Evolutionary conservation across 2,113 vertebrate species (phyloP).

Genomic region (Entomyzon cyanotis): DNA sequence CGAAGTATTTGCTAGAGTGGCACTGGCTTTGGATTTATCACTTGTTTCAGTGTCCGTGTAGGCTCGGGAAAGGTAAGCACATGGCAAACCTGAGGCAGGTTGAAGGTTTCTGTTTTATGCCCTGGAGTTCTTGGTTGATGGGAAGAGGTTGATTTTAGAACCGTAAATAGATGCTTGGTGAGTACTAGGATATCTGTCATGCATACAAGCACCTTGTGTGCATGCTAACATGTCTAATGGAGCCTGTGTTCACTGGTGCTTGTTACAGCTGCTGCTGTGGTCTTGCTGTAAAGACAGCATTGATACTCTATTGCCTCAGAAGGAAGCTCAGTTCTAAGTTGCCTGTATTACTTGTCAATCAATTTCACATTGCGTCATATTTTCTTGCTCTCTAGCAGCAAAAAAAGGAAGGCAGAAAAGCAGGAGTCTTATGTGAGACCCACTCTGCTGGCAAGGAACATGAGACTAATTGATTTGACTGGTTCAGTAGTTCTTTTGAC

Average conservation of each 20-base stretch:
- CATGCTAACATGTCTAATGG: neutral
- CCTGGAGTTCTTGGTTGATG: neutral
- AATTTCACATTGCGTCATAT: neutral
- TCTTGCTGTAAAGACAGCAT: neutral
- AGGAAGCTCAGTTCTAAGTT: neutral
- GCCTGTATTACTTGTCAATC: neutral
- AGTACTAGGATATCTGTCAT: neutral
- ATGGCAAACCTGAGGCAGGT: neutral
- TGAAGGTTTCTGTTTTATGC: neutral
- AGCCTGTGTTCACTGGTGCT: neutral
- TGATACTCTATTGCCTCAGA: neutral
- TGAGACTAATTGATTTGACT: neutral
- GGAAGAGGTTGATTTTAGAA: neutral
- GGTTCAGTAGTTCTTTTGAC: neutral
- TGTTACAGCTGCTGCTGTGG: neutral
- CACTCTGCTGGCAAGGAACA: neutral
- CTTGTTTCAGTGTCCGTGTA: neutral
- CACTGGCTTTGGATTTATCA: neutral
- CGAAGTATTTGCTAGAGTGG: neutral
- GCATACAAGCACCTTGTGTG: neutral
- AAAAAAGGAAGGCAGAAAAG: neutral
- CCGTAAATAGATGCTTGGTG: fast-evolving
- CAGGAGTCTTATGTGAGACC: neutral
- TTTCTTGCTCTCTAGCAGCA: neutral
- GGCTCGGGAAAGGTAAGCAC: neutral